Percentiles rank a stretch among this genome's conserved stretches.
These are phyloP conservation scores for Heteractis magnifica DNA, from an alignment of 92 coral and sea anemone genomes.

Conservation along the genomic window DNA sequence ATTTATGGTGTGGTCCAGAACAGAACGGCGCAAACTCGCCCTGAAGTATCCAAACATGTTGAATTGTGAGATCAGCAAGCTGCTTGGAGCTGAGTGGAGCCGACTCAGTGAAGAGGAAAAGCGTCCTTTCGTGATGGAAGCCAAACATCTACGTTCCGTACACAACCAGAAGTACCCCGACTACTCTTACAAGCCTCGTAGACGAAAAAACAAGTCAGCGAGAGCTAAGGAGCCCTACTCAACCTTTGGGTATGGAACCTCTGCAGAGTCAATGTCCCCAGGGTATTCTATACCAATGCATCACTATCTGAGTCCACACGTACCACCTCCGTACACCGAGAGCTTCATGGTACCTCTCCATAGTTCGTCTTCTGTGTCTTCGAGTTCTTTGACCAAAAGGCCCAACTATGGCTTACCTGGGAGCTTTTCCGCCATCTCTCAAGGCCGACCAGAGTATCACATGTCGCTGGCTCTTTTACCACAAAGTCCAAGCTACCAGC, in stretches of 20 bases:
- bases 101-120: conserved; percentile 87
- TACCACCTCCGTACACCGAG: conserved; percentile 76
- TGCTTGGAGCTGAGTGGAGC: conserved; percentile 92
- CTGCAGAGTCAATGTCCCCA: conserved; percentile 48
- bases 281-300: conserved; percentile 79
- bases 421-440: conserved; percentile 36
- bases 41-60: conserved; percentile 93
- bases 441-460: conserved; percentile 63
- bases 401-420: conserved; percentile 35
- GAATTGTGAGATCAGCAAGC: conserved; percentile 90
- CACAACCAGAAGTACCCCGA: conserved; percentile 94
- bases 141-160: conserved; percentile 78
- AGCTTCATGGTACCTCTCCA: conserved; percentile 70
- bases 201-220: conserved; percentile 68
- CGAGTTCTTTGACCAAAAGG: conserved; percentile 46
- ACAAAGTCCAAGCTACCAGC: conserved; percentile 64
- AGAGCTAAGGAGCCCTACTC: conserved; percentile 72
- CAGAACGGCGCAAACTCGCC: conserved; percentile 85
- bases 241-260: conserved; percentile 65
- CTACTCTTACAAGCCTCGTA: conserved; percentile 83
- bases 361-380: conserved; percentile 54
- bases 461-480: conserved; percentile 67
- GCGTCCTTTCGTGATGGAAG: conserved; percentile 81
- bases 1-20: conserved; percentile 91
- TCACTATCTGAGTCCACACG: conserved; percentile 79